These are phyloP conservation scores for Rhynchonycteris naso DNA, from an alignment of 2,797 vertebrate species.

Conservation along the genomic window DNA sequence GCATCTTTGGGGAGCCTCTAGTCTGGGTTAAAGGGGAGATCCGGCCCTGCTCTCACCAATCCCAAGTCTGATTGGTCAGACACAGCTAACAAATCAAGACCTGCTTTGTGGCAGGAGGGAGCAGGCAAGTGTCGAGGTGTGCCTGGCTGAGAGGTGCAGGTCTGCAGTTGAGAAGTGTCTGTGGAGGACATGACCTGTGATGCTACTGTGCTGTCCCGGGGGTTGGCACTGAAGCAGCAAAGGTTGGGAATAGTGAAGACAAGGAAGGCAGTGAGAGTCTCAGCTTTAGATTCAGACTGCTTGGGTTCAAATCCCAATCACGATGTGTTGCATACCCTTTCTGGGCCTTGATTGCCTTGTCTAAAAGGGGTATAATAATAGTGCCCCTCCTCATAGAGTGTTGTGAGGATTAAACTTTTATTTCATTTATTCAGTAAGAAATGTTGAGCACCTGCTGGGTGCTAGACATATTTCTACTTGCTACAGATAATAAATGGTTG, in stretches of 20 bases:
- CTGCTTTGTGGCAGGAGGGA: background rate
- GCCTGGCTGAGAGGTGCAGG: background rate
- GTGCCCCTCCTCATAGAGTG: background rate
- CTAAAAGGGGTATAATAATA: conserved; percentile 49
- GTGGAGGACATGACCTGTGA: background rate
- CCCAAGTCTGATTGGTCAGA: background rate
- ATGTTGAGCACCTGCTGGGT: background rate
- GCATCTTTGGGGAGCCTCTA: background rate
- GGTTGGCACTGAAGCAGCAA: background rate
- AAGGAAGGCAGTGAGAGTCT: background rate
- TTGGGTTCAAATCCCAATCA: conserved; percentile 28
- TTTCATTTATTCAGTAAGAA: conserved; percentile 23
- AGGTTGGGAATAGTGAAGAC: background rate
- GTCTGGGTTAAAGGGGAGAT: background rate
- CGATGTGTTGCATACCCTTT: background rate
- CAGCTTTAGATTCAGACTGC: background rate
- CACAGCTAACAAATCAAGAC: background rate
- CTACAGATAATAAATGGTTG: background rate
- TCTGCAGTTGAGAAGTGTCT: background rate
- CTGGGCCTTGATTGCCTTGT: conserved; percentile 43
- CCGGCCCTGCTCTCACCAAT: background rate
- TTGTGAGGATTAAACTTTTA: conserved; percentile 31
- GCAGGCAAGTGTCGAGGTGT: background rate
- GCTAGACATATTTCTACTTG: background rate
- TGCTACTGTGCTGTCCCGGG: background rate